These are phyloP conservation scores for Myrmophylax atrothorax DNA, from an alignment of 2,113 vertebrate species.

Conservation along the genomic window DNA sequence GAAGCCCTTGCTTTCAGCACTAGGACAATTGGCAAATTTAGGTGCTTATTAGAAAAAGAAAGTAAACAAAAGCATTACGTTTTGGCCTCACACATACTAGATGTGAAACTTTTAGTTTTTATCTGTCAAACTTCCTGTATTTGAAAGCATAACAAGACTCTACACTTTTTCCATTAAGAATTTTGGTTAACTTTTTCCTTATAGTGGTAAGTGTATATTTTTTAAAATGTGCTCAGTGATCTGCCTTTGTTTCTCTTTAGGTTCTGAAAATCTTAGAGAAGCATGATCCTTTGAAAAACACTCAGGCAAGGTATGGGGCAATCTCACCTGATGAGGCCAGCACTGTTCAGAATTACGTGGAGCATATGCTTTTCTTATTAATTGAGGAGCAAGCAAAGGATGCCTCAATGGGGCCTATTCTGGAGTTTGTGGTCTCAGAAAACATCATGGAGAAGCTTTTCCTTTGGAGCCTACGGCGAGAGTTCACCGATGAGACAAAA, in stretches of 20 bases:
- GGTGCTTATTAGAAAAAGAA: neutral
- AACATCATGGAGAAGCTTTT: constrained; percentile 99
- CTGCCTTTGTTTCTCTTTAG: constrained; percentile 70
- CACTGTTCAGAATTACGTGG: constrained; percentile 97
- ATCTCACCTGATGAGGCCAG: constrained; percentile 91
- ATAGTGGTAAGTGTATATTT: neutral
- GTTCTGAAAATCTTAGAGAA: constrained; percentile 97
- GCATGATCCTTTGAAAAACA: constrained; percentile 90
- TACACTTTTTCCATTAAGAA: neutral
- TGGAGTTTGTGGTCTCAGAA: constrained; percentile 97
- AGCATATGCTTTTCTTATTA: constrained; percentile 95
- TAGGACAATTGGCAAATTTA: neutral
- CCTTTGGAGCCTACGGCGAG: constrained; percentile 93
- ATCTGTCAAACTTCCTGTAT: neutral
- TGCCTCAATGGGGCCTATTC: constrained; percentile 94
- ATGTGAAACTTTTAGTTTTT: neutral
- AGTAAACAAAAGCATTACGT: neutral
- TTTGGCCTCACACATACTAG: neutral
- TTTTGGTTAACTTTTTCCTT: neutral
- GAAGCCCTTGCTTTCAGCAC: neutral
- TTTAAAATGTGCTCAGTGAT: neutral
- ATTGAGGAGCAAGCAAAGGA: constrained; percentile 90
- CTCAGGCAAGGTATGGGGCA: constrained; percentile 78
- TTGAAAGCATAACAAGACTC: neutral
- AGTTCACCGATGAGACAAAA: constrained; percentile 96